A percentile compares a stretch with the other conserved stretches of the same genome.
phyloP scores from a whole-genome alignment of 1,140 invertebrate genomes.

The Trachymyrmex septentrionalis region DNA sequence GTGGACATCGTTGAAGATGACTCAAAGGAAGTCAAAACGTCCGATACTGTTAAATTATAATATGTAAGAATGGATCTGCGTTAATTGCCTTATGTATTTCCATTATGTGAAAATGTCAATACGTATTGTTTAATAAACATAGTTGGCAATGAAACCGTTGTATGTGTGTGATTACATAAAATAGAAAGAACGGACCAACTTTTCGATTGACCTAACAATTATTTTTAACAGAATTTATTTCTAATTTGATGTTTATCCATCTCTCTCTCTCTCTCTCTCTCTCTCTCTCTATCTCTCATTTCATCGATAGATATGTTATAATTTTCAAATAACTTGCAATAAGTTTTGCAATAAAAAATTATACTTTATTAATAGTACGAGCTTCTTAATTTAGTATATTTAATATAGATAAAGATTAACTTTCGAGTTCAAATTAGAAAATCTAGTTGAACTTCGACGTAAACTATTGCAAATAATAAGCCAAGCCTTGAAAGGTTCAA shows the following conservation, averaged over 20 bases:
- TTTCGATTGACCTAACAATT: neutral
- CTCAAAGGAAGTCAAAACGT: too few relatives aligned
- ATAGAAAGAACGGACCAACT: neutral
- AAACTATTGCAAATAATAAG: neutral
- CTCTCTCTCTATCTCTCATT: neutral
- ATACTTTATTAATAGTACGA: neutral
- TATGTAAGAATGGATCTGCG: too few relatives aligned
- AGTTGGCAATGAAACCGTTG: neutral
- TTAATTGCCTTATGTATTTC: neutral
- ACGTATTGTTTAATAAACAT: neutral
- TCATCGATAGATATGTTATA: too few relatives aligned
- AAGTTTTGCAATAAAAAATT: neutral
- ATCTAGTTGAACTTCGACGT: neutral
- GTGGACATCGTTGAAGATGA: too few relatives aligned
- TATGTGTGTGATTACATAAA: neutral
- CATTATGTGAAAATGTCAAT: neutral
- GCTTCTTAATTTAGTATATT: neutral
- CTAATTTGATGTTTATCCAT: neutral
- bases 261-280: too few relatives aligned
- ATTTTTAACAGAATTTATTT: neutral
- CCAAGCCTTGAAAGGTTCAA: slow-evolving; percentile 26
- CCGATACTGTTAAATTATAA: too few relatives aligned
- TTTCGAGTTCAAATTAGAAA: neutral
- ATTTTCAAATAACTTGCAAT: neutral
- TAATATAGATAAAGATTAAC: neutral